A percentile compares a stretch with the other conserved stretches of the same genome.
These are phyloP conservation scores for Calliphora vicina DNA, from an alignment of 1,140 invertebrate species.

Conservation along the genomic window DNA sequence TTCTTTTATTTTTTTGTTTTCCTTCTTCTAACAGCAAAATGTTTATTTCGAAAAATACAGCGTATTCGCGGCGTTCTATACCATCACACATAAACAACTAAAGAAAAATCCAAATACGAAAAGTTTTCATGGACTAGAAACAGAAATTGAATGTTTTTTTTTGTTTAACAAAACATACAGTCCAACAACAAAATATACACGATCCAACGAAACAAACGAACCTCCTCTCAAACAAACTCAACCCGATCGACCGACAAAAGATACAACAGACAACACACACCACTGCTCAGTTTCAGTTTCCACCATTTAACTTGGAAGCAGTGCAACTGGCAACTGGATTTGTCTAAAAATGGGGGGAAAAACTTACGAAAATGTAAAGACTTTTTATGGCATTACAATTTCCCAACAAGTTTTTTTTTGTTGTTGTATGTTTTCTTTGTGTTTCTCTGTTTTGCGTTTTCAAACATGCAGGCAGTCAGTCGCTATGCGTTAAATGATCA, in stretches of 20 bases:
- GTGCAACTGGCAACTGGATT: not conserved
- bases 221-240: not conserved
- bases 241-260: not conserved
- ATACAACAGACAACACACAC: not conserved
- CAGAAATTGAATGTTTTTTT: not conserved
- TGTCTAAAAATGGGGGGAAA: conserved; percentile 30
- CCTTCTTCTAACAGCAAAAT: not conserved
- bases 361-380: not conserved
- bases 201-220: not conserved
- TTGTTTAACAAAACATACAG: not conserved
- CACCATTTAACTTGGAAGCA: not conserved
- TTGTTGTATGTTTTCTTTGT: too few species aligned
- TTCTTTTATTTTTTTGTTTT: too few species aligned
- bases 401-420: conserved; percentile 20
- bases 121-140: not conserved
- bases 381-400: conserved; percentile 25
- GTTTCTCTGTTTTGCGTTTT: not conserved
- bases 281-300: not conserved
- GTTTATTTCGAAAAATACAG: not conserved
- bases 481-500: too few species aligned
- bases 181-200: not conserved
- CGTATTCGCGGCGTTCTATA: not conserved
- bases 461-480: not conserved
- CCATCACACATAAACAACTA: not conserved
- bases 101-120: conserved; percentile 15